Evolutionary conservation across 2,797 vertebrate genomes (phyloP).

Genomic region (Syngnathus acus): DNA sequence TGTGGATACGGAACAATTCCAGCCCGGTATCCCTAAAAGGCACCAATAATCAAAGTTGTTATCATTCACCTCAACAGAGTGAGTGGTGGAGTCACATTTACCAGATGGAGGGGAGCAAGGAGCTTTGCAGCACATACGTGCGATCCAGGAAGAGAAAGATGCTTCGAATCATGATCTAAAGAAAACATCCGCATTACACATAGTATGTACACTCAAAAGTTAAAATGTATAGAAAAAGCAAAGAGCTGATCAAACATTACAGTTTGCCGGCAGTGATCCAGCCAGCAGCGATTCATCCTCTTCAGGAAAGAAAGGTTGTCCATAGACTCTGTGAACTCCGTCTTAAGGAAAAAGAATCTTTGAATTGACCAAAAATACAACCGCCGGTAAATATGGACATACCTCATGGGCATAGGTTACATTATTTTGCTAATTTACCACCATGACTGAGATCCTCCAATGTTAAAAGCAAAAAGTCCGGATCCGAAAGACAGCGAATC

Average conservation of each 20-base stretch:
- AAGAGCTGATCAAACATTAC: constrained; percentile 56
- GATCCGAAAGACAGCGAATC: background rate
- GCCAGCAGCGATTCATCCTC: constrained; percentile 98
- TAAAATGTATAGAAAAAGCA: constrained; percentile 60
- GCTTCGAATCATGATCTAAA: constrained; percentile 87
- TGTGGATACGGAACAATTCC: constrained; percentile 95
- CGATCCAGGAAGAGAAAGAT: constrained; percentile 99
- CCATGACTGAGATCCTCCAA: too few relatives aligned
- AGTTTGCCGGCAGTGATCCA: constrained; percentile 99
- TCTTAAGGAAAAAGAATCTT: constrained; percentile 38
- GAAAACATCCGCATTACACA: background rate
- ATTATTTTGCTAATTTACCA: too few relatives aligned
- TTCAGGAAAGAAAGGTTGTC: constrained; percentile 93
- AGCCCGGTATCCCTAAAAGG: constrained; percentile 89
- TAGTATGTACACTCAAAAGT: background rate
- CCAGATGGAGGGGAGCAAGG: constrained; percentile 98
- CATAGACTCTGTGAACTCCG: constrained; percentile 80
- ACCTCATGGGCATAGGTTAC: too few relatives aligned
- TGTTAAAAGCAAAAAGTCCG: background rate
- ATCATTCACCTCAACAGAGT: background rate
- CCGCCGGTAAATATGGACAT: too few relatives aligned
- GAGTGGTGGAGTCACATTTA: constrained; percentile 55
- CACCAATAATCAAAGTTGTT: constrained; percentile 13
- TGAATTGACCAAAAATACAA: too few relatives aligned
- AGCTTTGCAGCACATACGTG: constrained; percentile 98